Evolutionary conservation across 2,797 vertebrate genomes (phyloP), one percentile per base, ranked within the genome.

Genomic region (Poeciliopsis paucimaculata): DNA sequence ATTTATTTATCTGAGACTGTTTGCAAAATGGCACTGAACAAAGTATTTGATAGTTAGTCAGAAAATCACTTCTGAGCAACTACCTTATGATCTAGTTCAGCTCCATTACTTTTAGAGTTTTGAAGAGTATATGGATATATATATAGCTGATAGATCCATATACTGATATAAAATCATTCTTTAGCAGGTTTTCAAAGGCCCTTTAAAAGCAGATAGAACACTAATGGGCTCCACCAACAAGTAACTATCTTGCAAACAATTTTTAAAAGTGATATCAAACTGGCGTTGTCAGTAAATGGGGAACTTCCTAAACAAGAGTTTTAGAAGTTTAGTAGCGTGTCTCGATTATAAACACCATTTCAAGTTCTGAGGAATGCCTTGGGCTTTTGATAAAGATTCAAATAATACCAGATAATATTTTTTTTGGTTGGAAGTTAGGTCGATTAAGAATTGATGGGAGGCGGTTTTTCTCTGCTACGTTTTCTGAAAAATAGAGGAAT

Each of bases 381-480:
- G 2, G 57, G 55, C 11, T 12, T 57, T 28, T 12, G 51, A 57
- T n/a, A 57, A 57, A 57, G n/a, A 60, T 13, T 15, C 4, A 60
- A 13, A 2, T 60, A 31, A 28, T 31, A 28, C n/a, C n/a, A 60
- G n/a, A 28, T 28, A 5, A 11, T 57, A 2, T 28, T 28, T 28
- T 15, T 31, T 60, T 31, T 23, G 23, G n/a, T 57, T 57, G 26
- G n/a, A 57, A 57, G 11, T 57, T 57, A 57, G 34, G 15, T 39
- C 39, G 36, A 39, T 66, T 81, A 78, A 76, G 77, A 89, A 73
- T 76, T 94, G 93, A 93, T 87, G 83, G 83, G 85, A 92, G 86
- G 84, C 92, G 93, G 87, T 93, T 91, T 88, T 89, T 82, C 82
- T 87, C 57, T 60, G n/a, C 64, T 80, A 18, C 55, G 51, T 88